Conservation (phyloP, 2,113 vertebrate species). For the Ceyx cyanopectus region DNA sequence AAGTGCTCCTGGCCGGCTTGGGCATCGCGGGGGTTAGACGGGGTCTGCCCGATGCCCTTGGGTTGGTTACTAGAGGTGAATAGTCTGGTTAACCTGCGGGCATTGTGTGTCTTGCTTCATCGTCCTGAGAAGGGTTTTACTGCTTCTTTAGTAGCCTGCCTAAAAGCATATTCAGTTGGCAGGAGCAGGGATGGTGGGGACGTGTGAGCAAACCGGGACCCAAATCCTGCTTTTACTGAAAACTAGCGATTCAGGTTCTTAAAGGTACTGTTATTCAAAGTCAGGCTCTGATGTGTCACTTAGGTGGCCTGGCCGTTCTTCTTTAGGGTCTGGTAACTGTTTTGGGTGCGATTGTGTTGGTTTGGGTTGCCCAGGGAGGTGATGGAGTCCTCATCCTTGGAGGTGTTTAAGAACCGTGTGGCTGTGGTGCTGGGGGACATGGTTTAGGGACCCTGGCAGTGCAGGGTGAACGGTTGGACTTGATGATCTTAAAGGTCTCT, state of each 20-base stretch:
- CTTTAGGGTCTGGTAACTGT: not conserved
- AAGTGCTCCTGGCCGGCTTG: not conserved
- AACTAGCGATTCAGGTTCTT: not conserved
- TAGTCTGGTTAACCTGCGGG: not conserved
- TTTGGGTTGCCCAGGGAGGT: too few relatives aligned
- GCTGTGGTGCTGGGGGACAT: too few relatives aligned
- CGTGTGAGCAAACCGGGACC: not conserved
- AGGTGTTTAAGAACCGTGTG: too few relatives aligned
- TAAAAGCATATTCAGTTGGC: accelerated
- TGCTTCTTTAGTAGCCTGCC: too few relatives aligned
- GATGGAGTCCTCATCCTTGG: too few relatives aligned
- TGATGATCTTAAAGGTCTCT: too few relatives aligned
- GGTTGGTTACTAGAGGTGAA: not conserved
- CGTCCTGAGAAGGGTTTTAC: not conserved
- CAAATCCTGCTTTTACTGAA: not conserved
- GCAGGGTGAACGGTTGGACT: too few relatives aligned
- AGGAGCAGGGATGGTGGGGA: not conserved
- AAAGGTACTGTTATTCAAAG: not conserved
- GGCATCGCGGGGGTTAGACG: not conserved
- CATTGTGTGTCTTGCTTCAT: not conserved
- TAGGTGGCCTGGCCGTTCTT: too few relatives aligned
- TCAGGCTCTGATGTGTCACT: not conserved
- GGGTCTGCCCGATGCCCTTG: not conserved
- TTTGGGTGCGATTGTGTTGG: not conserved
- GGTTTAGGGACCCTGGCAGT: too few relatives aligned